phyloP scores from a whole-genome alignment of 1,140 invertebrate species.

The Galendromus occidentalis region DNA sequence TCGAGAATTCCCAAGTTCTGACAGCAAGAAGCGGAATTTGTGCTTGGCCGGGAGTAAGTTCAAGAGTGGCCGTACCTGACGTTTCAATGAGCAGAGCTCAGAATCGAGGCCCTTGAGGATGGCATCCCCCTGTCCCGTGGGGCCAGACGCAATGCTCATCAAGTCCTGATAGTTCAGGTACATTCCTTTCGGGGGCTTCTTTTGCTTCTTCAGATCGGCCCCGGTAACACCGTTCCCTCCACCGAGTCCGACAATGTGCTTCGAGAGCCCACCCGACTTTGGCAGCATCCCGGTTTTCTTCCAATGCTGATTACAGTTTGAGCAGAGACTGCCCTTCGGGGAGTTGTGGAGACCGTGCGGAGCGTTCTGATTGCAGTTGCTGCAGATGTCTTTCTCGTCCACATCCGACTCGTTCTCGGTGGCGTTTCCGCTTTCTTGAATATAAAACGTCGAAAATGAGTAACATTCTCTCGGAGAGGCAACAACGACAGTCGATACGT shows the following conservation, averaged over 20 bases:
- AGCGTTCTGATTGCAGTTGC: not conserved
- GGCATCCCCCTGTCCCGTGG: conserved; percentile 49
- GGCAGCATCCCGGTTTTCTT: conserved; percentile 53
- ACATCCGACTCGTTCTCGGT: conserved; percentile 59
- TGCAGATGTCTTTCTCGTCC: conserved; percentile 41
- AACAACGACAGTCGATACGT: too few relatives aligned
- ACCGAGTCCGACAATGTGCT: conserved; percentile 24
- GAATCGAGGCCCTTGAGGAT: conserved; percentile 74
- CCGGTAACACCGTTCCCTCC: not conserved
- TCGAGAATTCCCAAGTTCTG: not conserved
- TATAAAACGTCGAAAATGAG: too few relatives aligned
- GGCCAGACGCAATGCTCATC: conserved; percentile 51
- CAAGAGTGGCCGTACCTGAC: conserved; percentile 40
- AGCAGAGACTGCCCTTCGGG: conserved; percentile 51
- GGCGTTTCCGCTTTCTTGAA: conserved; percentile 44
- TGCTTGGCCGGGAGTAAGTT: not conserved
- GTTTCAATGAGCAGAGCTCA: conserved; percentile 75
- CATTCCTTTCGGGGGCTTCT: conserved; percentile 80
- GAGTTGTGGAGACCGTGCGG: conserved; percentile 34
- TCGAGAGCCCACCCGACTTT: conserved; percentile 43
- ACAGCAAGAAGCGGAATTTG: conserved; percentile 6
- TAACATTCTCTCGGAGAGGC: too few relatives aligned
- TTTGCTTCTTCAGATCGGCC: conserved; percentile 37
- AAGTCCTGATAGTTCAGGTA: conserved; percentile 91
- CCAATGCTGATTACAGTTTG: conserved; percentile 47